These are phyloP conservation scores for Polypterus bichir DNA, from an alignment of 2,113 vertebrate genomes.

Conservation along the genomic window DNA sequence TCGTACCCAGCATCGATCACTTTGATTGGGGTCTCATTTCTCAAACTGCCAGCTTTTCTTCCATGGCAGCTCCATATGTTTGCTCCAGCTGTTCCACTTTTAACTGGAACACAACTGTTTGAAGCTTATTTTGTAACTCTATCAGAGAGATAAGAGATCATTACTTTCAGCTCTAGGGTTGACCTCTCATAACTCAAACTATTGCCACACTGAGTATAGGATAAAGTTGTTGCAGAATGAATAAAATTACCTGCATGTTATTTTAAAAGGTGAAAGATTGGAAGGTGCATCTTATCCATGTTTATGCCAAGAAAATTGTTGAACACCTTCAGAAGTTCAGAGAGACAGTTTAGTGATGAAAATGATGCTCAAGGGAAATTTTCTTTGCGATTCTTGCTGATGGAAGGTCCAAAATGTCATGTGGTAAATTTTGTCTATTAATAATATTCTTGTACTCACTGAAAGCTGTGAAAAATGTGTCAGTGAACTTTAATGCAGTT, in stretches of 20 bases:
- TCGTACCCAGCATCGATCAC: slow-evolving; percentile 52
- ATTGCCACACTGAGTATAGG: slow-evolving; percentile 16
- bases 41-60: slow-evolving; percentile 45
- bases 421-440: slow-evolving; percentile 31
- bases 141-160: slow-evolving; percentile 29
- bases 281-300: slow-evolving; percentile 10
- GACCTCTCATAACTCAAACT: slow-evolving; percentile 20
- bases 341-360: slow-evolving; percentile 38
- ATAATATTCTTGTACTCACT: slow-evolving; percentile 24
- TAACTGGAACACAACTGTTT: slow-evolving; percentile 27
- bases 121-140: slow-evolving; percentile 30
- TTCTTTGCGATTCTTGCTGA: slow-evolving; percentile 9
- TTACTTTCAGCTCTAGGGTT: slow-evolving; percentile 32
- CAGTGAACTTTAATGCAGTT: too few species aligned
- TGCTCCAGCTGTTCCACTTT: slow-evolving; percentile 57
- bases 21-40: slow-evolving; percentile 55
- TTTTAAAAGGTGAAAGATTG: slow-evolving; percentile 29
- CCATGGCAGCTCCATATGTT: slow-evolving; percentile 55
- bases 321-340: slow-evolving; percentile 29
- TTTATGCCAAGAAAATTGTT: slow-evolving; percentile 26
- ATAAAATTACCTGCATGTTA: slow-evolving; percentile 19
- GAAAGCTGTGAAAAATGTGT: slow-evolving; percentile 1
- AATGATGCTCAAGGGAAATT: slow-evolving; percentile 37
- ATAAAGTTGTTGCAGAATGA: slow-evolving; percentile 8
- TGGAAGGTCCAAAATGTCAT: slow-evolving; percentile 25